Evolutionary conservation across 2,797 vertebrate genomes (phyloP).

Genomic region (Etheostoma nigrum): DNA sequence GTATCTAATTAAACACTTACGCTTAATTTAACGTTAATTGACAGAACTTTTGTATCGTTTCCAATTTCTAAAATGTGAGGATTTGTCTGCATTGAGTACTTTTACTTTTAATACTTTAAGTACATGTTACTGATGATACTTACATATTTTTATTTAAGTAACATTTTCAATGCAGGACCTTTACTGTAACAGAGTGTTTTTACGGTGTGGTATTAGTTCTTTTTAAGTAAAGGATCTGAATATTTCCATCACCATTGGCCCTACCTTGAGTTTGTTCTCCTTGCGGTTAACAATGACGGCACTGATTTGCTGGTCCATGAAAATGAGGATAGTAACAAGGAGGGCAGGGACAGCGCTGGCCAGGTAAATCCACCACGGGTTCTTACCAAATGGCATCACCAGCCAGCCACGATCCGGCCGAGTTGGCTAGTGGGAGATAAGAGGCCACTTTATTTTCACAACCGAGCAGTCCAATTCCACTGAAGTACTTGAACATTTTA

Average conservation of each 20-base stretch:
- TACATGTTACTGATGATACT: too few relatives aligned
- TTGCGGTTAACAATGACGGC: slow-evolving; percentile 98
- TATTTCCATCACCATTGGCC: neutral
- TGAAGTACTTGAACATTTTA: neutral
- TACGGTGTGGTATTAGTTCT: too few relatives aligned
- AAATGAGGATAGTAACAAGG: slow-evolving; percentile 97
- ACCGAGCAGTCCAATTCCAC: neutral
- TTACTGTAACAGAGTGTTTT: too few relatives aligned
- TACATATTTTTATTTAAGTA: too few relatives aligned
- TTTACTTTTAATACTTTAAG: too few relatives aligned
- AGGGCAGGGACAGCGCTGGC: slow-evolving; percentile 94
- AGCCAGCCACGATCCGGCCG: slow-evolving; percentile 93
- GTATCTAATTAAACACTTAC: too few relatives aligned
- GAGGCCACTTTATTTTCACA: neutral
- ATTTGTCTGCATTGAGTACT: too few relatives aligned
- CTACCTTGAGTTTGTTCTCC: slow-evolving; percentile 93
- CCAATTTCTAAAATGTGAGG: too few relatives aligned
- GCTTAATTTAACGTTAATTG: too few relatives aligned
- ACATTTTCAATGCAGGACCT: too few relatives aligned
- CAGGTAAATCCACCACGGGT: slow-evolving; percentile 96
- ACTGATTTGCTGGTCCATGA: slow-evolving; percentile 99
- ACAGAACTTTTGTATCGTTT: too few relatives aligned
- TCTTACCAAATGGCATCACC: slow-evolving; percentile 95
- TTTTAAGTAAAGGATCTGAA: too few relatives aligned
- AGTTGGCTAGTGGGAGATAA: slow-evolving; percentile 86